A percentile compares a stretch with the other conserved stretches of the same genome.
These are phyloP conservation scores for Mobula hypostoma DNA, from an alignment of 2,113 vertebrate genomes.

Conservation along the genomic window DNA sequence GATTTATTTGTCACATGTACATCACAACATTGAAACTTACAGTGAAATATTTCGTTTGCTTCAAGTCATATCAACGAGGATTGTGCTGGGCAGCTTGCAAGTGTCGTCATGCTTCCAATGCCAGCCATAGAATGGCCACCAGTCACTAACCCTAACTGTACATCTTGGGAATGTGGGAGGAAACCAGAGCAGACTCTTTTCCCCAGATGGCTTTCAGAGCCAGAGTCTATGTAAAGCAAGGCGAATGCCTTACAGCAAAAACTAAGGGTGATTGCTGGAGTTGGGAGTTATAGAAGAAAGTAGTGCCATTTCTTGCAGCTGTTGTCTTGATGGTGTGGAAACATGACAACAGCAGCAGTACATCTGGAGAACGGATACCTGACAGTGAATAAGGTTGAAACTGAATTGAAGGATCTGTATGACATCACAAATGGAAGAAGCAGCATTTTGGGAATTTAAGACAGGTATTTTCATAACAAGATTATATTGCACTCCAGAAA, in stretches of 20 bases:
- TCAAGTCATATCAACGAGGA: no score
- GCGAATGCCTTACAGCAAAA: neutral
- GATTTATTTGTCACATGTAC: no score
- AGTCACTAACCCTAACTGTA: no score
- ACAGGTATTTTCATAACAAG: neutral
- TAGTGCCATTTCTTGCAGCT: neutral
- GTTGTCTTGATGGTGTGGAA: neutral
- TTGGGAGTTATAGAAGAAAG: neutral
- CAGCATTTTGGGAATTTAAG: neutral
- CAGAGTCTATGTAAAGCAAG: neutral
- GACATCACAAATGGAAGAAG: neutral
- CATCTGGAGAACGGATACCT: constrained; percentile 16
- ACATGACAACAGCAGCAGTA: neutral
- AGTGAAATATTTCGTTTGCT: no score
- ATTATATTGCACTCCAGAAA: neutral
- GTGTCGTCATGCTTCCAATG: no score
- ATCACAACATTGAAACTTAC: no score
- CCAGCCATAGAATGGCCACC: no score
- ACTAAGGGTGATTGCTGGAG: neutral
- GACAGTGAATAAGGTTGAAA: neutral
- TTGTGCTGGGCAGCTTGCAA: no score
- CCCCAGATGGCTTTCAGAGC: no score
- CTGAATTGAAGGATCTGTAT: neutral
- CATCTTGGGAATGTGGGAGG: no score
- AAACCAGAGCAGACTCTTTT: no score